These are phyloP conservation scores for Cyprinodon variegatus DNA, from an alignment of 2,113 vertebrate genomes.

Conservation along the genomic window DNA sequence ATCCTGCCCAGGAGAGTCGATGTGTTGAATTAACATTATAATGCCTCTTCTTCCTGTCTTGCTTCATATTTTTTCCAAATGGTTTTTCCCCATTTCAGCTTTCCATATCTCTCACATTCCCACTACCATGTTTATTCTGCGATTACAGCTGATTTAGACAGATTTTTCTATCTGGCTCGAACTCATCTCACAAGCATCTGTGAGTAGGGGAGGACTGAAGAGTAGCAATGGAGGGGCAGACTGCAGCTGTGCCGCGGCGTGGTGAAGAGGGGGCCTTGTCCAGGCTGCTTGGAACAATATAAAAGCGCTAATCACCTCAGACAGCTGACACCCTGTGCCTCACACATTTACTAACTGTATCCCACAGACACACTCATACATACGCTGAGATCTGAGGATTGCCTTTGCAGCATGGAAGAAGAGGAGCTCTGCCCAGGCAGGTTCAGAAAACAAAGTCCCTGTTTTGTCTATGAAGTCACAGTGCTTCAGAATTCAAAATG, in stretches of 20 bases:
- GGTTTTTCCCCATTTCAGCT: conserved; percentile 14
- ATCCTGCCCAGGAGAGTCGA: conserved; percentile 58
- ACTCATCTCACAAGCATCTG: conserved; percentile 35
- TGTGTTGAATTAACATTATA: conserved; percentile 59
- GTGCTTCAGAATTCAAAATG: conserved; percentile 75
- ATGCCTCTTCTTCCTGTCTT: conserved; percentile 45
- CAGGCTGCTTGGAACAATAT: conserved; percentile 78
- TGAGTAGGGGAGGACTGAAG: conserved; percentile 58
- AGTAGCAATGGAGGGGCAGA: conserved; percentile 68
- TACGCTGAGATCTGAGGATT: conserved; percentile 69
- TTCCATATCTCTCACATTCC: conserved; percentile 10
- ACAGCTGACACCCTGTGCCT: conserved; percentile 75
- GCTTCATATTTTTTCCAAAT: neutral
- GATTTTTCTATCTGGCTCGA: conserved; percentile 32
- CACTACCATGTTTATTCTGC: conserved; percentile 14
- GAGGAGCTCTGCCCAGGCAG: conserved; percentile 73
- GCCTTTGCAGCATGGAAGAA: conserved; percentile 60
- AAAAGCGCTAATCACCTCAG: conserved; percentile 79
- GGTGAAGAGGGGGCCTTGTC: conserved; percentile 72
- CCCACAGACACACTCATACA: conserved; percentile 51
- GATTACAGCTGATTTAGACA: conserved; percentile 26
- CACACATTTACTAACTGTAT: conserved; percentile 60
- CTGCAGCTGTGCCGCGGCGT: conserved; percentile 73
- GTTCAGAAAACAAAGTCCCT: conserved; percentile 84
- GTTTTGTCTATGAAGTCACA: conserved; percentile 86